These are phyloP conservation scores for Chromoteleia sp. DNA, from an alignment of 2,888 invertebrate genomes.

Conservation along the genomic window DNA sequence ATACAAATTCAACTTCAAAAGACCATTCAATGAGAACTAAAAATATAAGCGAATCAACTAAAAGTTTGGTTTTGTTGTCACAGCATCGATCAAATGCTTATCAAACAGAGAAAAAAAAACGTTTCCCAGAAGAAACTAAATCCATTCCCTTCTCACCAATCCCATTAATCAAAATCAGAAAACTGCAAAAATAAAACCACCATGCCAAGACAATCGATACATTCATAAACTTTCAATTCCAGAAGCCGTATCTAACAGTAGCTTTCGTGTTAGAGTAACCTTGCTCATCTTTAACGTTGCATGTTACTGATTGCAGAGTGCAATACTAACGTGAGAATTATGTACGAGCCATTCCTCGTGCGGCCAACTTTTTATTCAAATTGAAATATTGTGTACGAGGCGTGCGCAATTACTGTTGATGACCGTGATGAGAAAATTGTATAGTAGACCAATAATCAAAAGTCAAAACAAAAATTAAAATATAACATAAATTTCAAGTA, in stretches of 20 bases:
- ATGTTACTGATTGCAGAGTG: conserved; percentile 49
- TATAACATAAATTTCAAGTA: too few relatives aligned
- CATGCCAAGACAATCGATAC: conserved; percentile 36
- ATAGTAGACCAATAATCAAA: neutral
- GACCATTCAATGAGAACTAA: too few relatives aligned
- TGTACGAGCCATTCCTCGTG: conserved; percentile 28
- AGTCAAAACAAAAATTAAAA: neutral
- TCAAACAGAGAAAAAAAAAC: conserved; percentile 2
- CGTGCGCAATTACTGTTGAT: neutral
- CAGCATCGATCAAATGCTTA: conserved; percentile 4
- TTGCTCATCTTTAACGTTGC: conserved; percentile 62
- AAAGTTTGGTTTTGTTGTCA: neutral
- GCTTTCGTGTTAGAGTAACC: conserved; percentile 57
- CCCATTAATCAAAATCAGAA: conserved; percentile 34
- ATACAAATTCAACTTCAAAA: too few relatives aligned
- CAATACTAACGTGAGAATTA: conserved; percentile 51
- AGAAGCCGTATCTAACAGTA: conserved; percentile 29
- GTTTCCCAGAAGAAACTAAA: neutral
- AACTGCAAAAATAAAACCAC: conserved; percentile 9
- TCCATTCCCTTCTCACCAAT: neutral
- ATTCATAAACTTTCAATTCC: conserved; percentile 43
- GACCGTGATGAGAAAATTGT: neutral
- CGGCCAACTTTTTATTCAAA: conserved; percentile 46
- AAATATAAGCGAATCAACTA: too few relatives aligned
- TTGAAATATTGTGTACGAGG: conserved; percentile 11